These are phyloP conservation scores for Leucopternis melanops DNA, from an alignment of 2,113 vertebrate species.

Conservation along the genomic window DNA sequence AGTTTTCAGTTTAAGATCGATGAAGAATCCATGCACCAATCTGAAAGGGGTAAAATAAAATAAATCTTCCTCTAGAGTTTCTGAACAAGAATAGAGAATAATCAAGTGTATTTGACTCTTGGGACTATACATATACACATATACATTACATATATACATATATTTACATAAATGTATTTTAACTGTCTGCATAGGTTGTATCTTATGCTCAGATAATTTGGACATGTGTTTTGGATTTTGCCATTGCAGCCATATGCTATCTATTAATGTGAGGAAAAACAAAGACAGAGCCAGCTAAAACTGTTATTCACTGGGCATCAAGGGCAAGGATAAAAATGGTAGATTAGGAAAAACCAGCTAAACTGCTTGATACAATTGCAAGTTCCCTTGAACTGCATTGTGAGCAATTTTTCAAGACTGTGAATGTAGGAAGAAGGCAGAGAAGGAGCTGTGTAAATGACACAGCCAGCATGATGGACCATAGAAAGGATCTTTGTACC, in stretches of 20 bases:
- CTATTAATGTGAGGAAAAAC: not conserved
- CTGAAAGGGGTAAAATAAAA: not conserved
- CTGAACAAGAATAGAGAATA: not conserved
- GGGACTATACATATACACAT: not conserved
- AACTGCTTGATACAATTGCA: not conserved
- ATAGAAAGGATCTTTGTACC: not conserved
- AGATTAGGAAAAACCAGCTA: not conserved
- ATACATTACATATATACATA: not conserved
- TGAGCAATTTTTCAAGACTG: not conserved
- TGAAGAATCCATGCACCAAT: not conserved
- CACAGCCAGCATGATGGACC: not conserved
- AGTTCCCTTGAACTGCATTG: not conserved
- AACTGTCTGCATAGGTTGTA: not conserved
- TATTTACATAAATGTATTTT: constrained; percentile 5
- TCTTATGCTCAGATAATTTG: not conserved
- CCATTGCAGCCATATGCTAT: not conserved
- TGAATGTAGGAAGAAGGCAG: not conserved
- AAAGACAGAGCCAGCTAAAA: not conserved
- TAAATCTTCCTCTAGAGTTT: not conserved
- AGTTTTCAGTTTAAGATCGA: not conserved
- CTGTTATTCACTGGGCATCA: not conserved
- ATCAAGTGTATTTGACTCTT: not conserved
- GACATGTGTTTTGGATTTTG: not conserved
- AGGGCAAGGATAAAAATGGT: not conserved
- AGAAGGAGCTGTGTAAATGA: not conserved